phyloP scores from a whole-genome alignment of 2,797 vertebrate species.

The Aythya fuligula region DNA sequence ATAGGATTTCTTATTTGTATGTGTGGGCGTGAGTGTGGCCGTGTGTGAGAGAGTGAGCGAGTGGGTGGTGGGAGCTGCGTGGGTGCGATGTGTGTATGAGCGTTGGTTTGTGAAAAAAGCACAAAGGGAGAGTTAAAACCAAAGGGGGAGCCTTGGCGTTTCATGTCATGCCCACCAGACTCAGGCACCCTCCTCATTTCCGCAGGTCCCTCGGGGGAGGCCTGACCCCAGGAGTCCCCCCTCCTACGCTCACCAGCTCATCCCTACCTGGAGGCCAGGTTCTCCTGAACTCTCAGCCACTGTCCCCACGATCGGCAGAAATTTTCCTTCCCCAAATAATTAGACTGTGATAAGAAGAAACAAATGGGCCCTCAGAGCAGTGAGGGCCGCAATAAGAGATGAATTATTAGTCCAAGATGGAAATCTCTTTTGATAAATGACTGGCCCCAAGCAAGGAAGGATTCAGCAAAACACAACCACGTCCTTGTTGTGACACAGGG shows the following conservation, averaged over 20 bases:
- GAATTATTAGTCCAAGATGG: constrained; percentile 72
- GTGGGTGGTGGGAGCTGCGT: background rate
- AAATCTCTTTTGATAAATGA: constrained; percentile 70
- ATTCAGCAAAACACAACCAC: constrained; percentile 25
- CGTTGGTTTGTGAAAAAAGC: background rate
- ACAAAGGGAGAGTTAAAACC: background rate
- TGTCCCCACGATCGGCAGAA: background rate
- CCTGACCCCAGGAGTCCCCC: background rate
- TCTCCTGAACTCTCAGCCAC: background rate
- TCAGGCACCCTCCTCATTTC: background rate
- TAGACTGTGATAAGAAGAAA: constrained; percentile 59
- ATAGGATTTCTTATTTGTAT: background rate
- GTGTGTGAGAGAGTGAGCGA: background rate
- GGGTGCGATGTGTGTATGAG: background rate
- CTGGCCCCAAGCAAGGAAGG: constrained; percentile 53
- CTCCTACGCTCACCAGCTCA: background rate
- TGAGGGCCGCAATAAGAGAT: constrained; percentile 46
- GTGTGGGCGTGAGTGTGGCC: background rate
- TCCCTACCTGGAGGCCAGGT: background rate
- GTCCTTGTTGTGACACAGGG: background rate
- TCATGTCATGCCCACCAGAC: background rate
- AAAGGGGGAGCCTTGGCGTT: background rate
- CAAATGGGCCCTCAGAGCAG: constrained; percentile 41
- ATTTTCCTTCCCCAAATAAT: constrained; percentile 49
- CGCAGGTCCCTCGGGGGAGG: accelerated